A percentile compares a stretch with the other conserved stretches of the same genome.
Evolutionary conservation across 2,888 invertebrate genomes (phyloP).

Genomic region (Stenurella melanura): DNA sequence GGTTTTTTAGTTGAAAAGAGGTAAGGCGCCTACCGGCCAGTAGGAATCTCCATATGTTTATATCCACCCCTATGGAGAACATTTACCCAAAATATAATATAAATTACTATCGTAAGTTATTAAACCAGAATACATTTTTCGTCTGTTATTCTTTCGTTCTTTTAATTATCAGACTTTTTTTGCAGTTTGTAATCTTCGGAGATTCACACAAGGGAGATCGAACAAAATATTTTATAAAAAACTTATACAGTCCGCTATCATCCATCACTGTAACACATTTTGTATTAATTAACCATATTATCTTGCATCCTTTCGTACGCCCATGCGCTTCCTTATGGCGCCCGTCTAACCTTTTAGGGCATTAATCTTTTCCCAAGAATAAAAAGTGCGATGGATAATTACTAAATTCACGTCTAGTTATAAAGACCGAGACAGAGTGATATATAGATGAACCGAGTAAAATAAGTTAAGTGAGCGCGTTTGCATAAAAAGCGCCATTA

Average conservation of each 20-base stretch:
- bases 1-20: too few species aligned
- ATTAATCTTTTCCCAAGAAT: constrained; percentile 49
- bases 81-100: too few species aligned
- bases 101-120: too few species aligned
- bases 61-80: too few species aligned
- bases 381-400: constrained; percentile 51
- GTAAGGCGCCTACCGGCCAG: too few species aligned
- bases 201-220: neutral
- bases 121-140: too few species aligned
- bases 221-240: neutral
- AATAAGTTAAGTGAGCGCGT: constrained; percentile 38
- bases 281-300: constrained; percentile 1
- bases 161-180: neutral
- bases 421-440: constrained; percentile 52
- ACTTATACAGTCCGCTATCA: neutral
- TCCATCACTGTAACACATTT: neutral
- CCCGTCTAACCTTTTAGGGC: constrained; percentile 33
- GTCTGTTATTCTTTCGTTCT: too few species aligned
- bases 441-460: constrained; percentile 49
- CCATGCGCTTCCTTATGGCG: neutral
- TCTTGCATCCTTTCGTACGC: constrained; percentile 6
- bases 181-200: neutral
- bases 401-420: constrained; percentile 52
- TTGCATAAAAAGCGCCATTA: constrained; percentile 62
- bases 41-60: too few species aligned